phyloP scores from a whole-genome alignment of 2,797 vertebrate genomes.

The Poeciliopsis paucimaculata region DNA sequence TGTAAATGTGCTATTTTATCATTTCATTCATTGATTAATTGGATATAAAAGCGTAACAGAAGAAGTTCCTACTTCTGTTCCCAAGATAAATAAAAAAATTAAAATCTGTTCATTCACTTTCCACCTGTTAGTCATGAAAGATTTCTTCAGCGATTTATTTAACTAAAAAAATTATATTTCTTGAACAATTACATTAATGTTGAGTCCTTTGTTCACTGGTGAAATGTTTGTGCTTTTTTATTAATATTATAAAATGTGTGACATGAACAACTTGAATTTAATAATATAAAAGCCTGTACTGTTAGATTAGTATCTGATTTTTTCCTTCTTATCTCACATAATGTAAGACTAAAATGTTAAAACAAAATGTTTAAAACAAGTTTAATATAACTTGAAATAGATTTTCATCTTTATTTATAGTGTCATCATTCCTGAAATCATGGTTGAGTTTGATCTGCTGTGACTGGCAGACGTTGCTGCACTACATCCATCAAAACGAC shows the following conservation, averaged over 20 bases:
- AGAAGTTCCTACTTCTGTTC: not conserved
- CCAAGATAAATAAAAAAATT: not conserved
- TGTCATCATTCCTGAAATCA: not conserved
- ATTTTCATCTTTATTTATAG: not conserved
- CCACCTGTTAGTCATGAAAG: no score
- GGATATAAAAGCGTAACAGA: not conserved
- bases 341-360: not conserved
- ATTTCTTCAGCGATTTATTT: no score
- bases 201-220: not conserved
- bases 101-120: no score
- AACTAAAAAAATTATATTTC: no score
- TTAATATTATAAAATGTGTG: not conserved
- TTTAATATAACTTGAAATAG: not conserved
- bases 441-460: slow-evolving; percentile 4
- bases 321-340: not conserved
- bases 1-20: no score
- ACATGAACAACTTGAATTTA: not conserved
- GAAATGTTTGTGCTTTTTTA: not conserved
- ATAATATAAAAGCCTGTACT: not conserved
- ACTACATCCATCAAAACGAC: not conserved
- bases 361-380: not conserved
- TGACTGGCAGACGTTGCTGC: not conserved
- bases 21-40: no score
- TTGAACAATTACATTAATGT: no score
- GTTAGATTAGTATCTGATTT: not conserved